Base-by-base conservation (phyloP, 2,888 invertebrate species). In the Magallana nippona region DNA sequence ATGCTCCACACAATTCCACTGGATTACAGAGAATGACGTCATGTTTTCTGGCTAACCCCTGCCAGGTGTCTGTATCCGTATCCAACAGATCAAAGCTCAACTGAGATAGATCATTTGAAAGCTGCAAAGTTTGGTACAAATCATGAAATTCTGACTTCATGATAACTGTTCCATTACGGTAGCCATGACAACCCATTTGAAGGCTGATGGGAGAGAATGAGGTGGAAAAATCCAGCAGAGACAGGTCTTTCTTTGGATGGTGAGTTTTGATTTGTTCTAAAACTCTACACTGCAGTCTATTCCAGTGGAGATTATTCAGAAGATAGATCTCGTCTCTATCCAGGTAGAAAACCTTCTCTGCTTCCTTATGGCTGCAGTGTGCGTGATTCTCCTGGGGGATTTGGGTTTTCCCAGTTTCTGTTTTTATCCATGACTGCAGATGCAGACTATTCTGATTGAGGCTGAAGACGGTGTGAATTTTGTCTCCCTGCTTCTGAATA, bases 1-100 rank as follows among this genome's bases (percentile, higher is more conserved):
- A 83, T n/a, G 90, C 86, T 1, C 92, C 92, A 86, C 89, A 90
- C 17, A 90, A 87, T 82, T 91, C 91, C 1, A 92, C 87, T 22
- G 91, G 78, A 78, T 92, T 91, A 79, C 87, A 86, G 5, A 91
- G 60, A 10, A 92, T 85, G 10, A 90, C 77, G 82, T 90, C 89
- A 80, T 86, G 89, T 63, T 87, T 57, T 8, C 83, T 81, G 5
- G 85, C 83, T 10, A 87, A 78, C 2, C 84, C 81, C 11, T 85
- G 84, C 44, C 88, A 58, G 60, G 86, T 86, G 15, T 83, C 78
- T 22, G 85, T 32, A 77, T 88, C 87, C 17, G 84, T 81, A 77
- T 88, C 88, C 22, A 84, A 81, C 58, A 90, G 85, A 55, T 58
- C 82, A 1, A 90, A 63, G 19, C 82, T 83, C 19, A 84, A 87